Conservation (phyloP, 1,140 invertebrate genomes). For the Bicyclus anynana region DNA sequence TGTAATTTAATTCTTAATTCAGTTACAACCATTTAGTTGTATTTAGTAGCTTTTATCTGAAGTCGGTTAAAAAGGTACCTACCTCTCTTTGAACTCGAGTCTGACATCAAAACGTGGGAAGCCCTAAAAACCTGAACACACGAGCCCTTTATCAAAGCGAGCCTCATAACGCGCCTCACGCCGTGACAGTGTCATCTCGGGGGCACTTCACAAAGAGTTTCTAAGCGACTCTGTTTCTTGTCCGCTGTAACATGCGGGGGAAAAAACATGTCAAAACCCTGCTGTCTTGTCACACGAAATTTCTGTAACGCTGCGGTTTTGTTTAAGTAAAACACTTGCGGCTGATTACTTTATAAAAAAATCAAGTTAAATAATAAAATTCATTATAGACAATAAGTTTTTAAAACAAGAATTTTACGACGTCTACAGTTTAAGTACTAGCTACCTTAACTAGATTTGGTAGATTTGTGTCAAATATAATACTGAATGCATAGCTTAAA, state of each 20-base stretch:
- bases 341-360: no score
- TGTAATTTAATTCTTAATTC: no score
- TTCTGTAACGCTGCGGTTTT: neutral
- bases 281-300: neutral
- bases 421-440: no score
- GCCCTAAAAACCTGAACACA: conserved; percentile 1
- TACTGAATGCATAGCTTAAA: no score
- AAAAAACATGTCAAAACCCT: conserved; percentile 3
- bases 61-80: neutral
- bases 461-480: no score
- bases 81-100: neutral
- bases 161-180: conserved; percentile 5
- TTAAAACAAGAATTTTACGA: no score
- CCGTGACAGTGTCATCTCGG: conserved; percentile 22
- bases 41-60: no score
- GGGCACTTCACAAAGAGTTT: conserved; percentile 19
- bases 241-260: conserved; percentile 13
- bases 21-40: no score
- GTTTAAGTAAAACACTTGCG: no score
- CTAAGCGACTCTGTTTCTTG: conserved; percentile 20
- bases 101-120: neutral
- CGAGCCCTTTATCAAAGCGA: conserved; percentile 17
- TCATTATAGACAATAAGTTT: no score
- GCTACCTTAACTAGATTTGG: no score
- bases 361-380: no score